Conservation (phyloP, 2,797 vertebrate species). For the Aldrovandia affinis region DNA sequence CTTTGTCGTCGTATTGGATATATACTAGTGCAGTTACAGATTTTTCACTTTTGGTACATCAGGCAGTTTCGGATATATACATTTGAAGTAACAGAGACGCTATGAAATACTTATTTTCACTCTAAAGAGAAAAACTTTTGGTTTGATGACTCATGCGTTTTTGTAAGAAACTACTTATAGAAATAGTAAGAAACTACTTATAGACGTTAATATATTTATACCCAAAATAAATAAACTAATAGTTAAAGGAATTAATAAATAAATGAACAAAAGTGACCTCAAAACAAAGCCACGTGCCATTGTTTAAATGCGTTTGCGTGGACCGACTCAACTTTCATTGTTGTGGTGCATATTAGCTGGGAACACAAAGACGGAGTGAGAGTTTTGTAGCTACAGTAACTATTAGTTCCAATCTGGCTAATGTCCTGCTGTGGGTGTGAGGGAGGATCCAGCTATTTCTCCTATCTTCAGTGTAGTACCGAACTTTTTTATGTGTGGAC, state of each 20-base stretch:
- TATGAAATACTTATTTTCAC: not conserved
- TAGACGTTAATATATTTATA: not conserved
- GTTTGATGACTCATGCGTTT: too few relatives aligned
- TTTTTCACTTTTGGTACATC: not conserved
- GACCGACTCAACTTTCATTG: not conserved
- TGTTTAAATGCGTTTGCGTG: not conserved
- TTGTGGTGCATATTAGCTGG: not conserved
- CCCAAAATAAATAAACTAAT: not conserved
- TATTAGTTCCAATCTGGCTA: not conserved
- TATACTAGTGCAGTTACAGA: not conserved
- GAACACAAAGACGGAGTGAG: not conserved
- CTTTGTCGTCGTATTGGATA: not conserved
- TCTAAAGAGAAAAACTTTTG: too few relatives aligned
- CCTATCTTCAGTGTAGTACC: not conserved
- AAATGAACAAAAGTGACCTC: too few relatives aligned
- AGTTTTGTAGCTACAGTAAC: not conserved
- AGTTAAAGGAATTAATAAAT: not conserved
- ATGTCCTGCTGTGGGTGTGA: not conserved
- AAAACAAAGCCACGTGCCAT: too few relatives aligned
- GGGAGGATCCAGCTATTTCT: not conserved
- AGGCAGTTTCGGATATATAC: not conserved
- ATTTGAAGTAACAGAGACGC: not conserved
- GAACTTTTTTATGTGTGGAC: not conserved
- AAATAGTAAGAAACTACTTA: too few relatives aligned
- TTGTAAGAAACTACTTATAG: too few relatives aligned